These are phyloP conservation scores for Tribolium freemani DNA, from an alignment of 2,888 invertebrate genomes.

Conservation along the genomic window DNA sequence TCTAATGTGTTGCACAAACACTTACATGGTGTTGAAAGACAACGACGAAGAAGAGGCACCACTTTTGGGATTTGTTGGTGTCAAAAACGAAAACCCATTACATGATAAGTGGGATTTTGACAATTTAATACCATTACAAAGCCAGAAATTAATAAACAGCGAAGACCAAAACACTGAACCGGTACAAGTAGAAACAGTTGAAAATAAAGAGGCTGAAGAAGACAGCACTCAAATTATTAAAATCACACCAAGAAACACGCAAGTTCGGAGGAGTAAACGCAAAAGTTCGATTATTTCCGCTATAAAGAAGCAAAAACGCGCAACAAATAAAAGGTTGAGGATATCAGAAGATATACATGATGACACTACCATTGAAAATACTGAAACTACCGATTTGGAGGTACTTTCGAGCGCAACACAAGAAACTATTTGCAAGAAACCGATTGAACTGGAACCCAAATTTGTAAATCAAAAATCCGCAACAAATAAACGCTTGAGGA, in stretches of 20 bases:
- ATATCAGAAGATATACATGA: not conserved
- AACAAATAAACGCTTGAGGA: too few relatives aligned
- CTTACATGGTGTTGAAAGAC: constrained; percentile 44
- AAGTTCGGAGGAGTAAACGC: not conserved
- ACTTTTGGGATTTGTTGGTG: constrained; percentile 51
- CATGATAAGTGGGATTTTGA: not conserved
- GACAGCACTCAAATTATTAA: not conserved
- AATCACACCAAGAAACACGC: not conserved
- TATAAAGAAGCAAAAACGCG: not conserved
- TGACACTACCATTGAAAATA: not conserved
- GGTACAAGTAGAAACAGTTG: not conserved
- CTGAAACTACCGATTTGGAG: not conserved
- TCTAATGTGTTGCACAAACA: constrained; percentile 36
- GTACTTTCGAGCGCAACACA: not conserved
- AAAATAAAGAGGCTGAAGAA: not conserved
- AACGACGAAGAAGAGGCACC: constrained; percentile 30
- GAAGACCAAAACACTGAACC: not conserved
- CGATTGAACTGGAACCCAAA: not conserved
- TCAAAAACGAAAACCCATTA: constrained; percentile 46
- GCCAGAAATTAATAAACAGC: not conserved
- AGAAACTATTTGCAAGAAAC: not conserved
- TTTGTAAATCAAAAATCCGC: not conserved
- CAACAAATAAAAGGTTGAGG: not conserved
- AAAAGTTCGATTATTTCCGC: not conserved
- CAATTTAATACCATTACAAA: not conserved